A percentile compares a stretch with the other conserved stretches of the same genome.
Evolutionary conservation across 2,888 invertebrate genomes (phyloP).

Genomic region (Diloba caeruleocephala): DNA sequence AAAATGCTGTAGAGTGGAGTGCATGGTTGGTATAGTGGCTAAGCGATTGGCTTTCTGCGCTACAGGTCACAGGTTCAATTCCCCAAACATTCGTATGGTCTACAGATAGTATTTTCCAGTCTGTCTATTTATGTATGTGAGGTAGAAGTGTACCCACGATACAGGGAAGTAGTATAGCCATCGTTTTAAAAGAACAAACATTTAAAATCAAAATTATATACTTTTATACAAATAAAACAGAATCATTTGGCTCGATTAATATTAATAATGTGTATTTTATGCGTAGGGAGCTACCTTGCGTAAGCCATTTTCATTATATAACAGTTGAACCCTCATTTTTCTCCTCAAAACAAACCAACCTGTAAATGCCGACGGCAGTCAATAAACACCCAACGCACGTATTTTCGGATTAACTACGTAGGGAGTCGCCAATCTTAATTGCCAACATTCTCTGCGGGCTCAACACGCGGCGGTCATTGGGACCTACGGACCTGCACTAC

Average conservation of each 20-base stretch:
- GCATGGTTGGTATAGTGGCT: too few relatives aligned
- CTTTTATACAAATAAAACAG: slow-evolving; percentile 14
- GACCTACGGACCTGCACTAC: slow-evolving; percentile 75
- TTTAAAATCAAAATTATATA: too few relatives aligned
- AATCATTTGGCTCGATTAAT: slow-evolving; percentile 12
- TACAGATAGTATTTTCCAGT: too few relatives aligned
- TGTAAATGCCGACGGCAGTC: slow-evolving; percentile 75
- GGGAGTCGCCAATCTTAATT: slow-evolving; percentile 87
- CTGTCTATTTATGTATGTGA: too few relatives aligned
- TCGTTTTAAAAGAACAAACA: too few relatives aligned
- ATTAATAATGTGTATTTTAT: slow-evolving; percentile 31
- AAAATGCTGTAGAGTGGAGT: too few relatives aligned
- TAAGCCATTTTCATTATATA: slow-evolving; percentile 39
- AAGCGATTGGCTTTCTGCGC: too few relatives aligned
- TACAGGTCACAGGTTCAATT: too few relatives aligned
- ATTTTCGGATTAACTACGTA: slow-evolving; percentile 86
- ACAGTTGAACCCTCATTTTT: slow-evolving; percentile 58
- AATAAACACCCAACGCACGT: slow-evolving; percentile 86
- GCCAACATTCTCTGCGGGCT: slow-evolving; percentile 73
- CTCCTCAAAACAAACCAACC: slow-evolving; percentile 71
- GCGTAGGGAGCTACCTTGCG: slow-evolving; percentile 22
- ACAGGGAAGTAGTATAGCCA: too few relatives aligned
- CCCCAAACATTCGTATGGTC: too few relatives aligned
- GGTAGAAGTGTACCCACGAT: too few relatives aligned
- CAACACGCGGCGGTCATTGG: slow-evolving; percentile 74